Evolutionary conservation across 2,888 invertebrate genomes (phyloP).

Genomic region (Laspeyria flexula): DNA sequence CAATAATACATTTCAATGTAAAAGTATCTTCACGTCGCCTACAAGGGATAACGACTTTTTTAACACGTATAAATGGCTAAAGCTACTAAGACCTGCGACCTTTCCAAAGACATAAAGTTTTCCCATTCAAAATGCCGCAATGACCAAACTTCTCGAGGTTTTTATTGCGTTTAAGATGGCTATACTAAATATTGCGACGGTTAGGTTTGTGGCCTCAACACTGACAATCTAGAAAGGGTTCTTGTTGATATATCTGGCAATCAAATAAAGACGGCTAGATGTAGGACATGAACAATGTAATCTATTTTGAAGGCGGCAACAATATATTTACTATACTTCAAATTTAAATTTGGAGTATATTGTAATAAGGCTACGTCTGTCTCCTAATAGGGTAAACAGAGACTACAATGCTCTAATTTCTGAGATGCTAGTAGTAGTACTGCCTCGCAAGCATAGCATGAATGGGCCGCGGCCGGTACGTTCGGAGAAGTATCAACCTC

Average conservation of each 20-base stretch:
- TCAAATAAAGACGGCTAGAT: background rate
- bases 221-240: background rate
- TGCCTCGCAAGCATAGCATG: no score
- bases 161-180: constrained; percentile 13
- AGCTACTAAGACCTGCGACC: constrained; percentile 14
- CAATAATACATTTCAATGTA: background rate
- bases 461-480: no score
- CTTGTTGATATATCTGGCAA: background rate
- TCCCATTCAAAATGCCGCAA: constrained; percentile 19
- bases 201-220: background rate
- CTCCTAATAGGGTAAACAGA: no score
- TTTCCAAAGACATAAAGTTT: constrained; percentile 20
- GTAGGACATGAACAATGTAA: background rate
- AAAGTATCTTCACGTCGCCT: constrained; percentile 5
- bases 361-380: no score
- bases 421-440: no score
- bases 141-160: constrained; percentile 15
- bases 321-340: no score
- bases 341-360: no score
- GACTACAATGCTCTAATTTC: no score
- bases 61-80: constrained; percentile 18
- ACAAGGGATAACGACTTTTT: constrained; percentile 17
- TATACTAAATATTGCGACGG: constrained; percentile 9
- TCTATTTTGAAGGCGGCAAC: no score
- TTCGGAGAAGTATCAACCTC: no score